Conservation (phyloP, 1,140 invertebrate species). For the Anthonomus grandis region DNA sequence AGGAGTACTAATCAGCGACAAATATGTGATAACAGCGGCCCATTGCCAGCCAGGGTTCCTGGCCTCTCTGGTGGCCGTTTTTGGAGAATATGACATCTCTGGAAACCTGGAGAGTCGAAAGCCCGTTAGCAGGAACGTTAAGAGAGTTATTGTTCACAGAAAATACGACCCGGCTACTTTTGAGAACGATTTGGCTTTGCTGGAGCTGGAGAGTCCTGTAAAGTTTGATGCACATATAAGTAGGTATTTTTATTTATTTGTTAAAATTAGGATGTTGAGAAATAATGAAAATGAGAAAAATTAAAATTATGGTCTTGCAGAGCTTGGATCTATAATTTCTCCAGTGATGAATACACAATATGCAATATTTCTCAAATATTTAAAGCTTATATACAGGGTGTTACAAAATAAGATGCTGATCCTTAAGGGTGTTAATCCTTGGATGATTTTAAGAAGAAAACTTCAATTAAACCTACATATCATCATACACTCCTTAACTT, state of each 20-base stretch:
- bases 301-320: no score
- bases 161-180: slow-evolving; percentile 87
- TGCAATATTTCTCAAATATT: no score
- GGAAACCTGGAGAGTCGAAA: slow-evolving; percentile 74
- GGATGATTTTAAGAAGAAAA: no score
- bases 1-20: slow-evolving; percentile 78
- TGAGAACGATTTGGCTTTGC: slow-evolving; percentile 83
- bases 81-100: slow-evolving; percentile 87
- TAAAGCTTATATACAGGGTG: no score
- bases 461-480: no score
- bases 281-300: no score
- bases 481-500: no score
- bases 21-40: slow-evolving; percentile 85
- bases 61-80: slow-evolving; percentile 83
- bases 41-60: slow-evolving; percentile 94
- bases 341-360: no score
- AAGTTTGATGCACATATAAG: slow-evolving; percentile 80
- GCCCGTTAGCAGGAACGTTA: slow-evolving; percentile 77
- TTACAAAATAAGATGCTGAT: no score
- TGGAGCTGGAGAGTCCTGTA: slow-evolving; percentile 81
- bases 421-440: no score
- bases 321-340: no score
- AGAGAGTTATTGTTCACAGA: slow-evolving; percentile 82
- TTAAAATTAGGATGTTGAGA: no score
- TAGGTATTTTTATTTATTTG: slow-evolving; percentile 47